Base-by-base conservation (phyloP, 2,888 invertebrate genomes). In the Cheilosia soror region DNA sequence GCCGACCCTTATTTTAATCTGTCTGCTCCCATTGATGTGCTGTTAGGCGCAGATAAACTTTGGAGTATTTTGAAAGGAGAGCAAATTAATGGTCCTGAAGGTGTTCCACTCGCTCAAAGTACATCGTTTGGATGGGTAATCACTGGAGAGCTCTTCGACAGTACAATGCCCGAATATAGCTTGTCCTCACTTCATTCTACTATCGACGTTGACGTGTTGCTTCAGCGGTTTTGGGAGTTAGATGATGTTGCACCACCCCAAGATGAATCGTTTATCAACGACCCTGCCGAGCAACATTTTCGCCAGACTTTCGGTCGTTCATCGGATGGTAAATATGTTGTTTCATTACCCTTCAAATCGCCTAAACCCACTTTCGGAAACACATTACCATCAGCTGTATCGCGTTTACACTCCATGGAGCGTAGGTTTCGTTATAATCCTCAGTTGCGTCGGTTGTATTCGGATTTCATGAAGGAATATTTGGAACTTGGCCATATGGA, bases 321-420 rank as follows among this genome's bases (percentile, higher is more conserved):
- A 7, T 15, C 71, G 4, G 47, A 49, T 49, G 63, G 63, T 0
- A 79, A 79, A 71, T 78, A 71, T 51, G 47, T 78, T 55, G 63
- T 71, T 7, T 27, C 57, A 11, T 37, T 71, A 9, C 65, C 63
- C 9, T 71, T 71, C 2, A 78, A 78, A 60, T 6, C 33, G 2
- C 9, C 60, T 2, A 5, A 57, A 9, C 53, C 60, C 11, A 29
- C 40, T 3, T 78, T n/a, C n/a, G 53, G 37, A 31, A 25, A 82
- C 42, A 82, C 76, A 42, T 37, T 62, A 4, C 29, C 25, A 13
- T 66, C 71, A 20, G 66, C 66, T 3, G 15, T 44, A 6, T 42
- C n/a, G n/a, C 63, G 53, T 4, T 53, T 53, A n/a, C 15, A n/a
- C 2, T 65, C 69, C 0, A 47, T 71, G 33, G 75, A 75, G 58